These are phyloP conservation scores for Spisula solida DNA, from an alignment of 2,888 invertebrate species.

Conservation along the genomic window DNA sequence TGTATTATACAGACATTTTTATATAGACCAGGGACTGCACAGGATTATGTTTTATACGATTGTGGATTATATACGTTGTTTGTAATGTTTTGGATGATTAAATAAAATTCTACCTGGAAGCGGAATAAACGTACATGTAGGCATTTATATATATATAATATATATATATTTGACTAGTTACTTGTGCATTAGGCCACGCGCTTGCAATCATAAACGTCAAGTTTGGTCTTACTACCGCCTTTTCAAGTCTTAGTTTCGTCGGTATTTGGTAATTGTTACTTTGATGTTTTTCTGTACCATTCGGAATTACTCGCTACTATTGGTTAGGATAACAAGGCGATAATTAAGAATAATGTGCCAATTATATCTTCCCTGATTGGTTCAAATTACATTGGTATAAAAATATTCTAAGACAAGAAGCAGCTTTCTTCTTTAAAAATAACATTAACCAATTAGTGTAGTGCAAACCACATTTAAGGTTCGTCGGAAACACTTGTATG, in stretches of 20 bases:
- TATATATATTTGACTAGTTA: background rate
- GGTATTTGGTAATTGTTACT: background rate
- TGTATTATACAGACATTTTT: no score
- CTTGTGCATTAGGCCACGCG: no score
- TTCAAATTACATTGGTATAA: background rate
- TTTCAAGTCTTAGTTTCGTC: no score
- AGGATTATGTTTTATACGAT: background rate
- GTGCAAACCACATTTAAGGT: background rate
- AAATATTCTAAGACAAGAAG: background rate
- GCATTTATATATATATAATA: no score
- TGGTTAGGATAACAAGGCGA: background rate
- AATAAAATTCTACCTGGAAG: background rate
- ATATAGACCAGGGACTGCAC: background rate
- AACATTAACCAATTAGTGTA: conserved; percentile 1
- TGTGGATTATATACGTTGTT: background rate
- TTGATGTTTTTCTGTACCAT: background rate
- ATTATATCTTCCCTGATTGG: background rate
- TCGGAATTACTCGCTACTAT: background rate
- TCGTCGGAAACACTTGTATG: background rate
- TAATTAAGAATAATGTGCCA: background rate
- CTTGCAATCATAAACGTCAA: no score
- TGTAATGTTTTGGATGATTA: background rate
- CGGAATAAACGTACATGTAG: no score
- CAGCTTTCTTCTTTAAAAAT: background rate
- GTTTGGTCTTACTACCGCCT: no score